Conservation (phyloP, 2,888 invertebrate species). For the Diaprepes abbreviatus region DNA sequence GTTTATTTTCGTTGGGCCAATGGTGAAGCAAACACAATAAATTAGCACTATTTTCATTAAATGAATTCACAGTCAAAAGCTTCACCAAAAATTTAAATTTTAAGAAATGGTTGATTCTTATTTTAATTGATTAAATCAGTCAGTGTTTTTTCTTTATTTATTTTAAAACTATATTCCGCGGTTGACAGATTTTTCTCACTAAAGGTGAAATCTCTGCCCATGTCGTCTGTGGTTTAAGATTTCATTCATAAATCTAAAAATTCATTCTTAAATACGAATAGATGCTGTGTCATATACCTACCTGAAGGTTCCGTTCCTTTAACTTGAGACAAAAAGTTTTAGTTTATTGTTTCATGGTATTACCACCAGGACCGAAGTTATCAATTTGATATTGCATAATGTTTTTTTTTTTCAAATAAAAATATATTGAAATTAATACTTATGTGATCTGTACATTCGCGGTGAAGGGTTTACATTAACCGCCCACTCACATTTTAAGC, state of each 20-base stretch:
- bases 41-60: no score
- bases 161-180: conserved; percentile 42
- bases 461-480: no score
- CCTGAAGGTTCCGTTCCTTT: conserved; percentile 45
- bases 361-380: conserved; percentile 27
- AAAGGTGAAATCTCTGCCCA: conserved; percentile 35
- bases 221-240: conserved; percentile 45
- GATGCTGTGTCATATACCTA: conserved; percentile 50
- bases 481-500: no score
- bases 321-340: conserved; percentile 34
- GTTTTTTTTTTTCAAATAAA: no score
- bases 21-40: no score
- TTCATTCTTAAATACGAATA: conserved; percentile 47
- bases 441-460: no score
- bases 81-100: no score
- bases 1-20: no score
- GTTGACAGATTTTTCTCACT: conserved; percentile 35
- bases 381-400: conserved; percentile 1
- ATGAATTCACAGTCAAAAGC: no score
- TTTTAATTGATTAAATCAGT: no score
- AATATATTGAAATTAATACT: no score
- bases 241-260: conserved; percentile 50
- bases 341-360: conserved; percentile 7
- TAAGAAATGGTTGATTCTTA: no score
- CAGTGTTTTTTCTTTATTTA: conserved; percentile 11